Conservation (phyloP, 2,888 invertebrate genomes). For the Cephus spinipes region DNA sequence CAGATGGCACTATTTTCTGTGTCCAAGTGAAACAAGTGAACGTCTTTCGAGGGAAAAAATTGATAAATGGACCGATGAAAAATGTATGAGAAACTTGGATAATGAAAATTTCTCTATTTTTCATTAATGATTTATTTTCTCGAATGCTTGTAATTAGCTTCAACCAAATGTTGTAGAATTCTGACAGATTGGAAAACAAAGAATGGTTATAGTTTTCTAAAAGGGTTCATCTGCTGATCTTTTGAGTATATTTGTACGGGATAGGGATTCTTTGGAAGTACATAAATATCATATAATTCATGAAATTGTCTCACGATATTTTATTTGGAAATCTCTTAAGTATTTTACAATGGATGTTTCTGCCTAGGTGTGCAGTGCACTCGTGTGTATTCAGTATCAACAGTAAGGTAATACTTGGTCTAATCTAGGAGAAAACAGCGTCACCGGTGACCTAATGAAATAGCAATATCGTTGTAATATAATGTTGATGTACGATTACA, state of each 20-base stretch:
- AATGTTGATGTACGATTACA: conserved; percentile 23
- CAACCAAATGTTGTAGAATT: background rate
- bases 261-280: background rate
- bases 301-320: conserved; percentile 1
- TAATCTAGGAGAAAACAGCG: conserved; percentile 29
- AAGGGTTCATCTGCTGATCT: background rate
- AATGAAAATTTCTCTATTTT: background rate
- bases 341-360: background rate
- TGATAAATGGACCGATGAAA: background rate
- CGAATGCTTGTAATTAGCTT: background rate
- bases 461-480: background rate
- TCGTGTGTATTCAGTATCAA: conserved; percentile 3
- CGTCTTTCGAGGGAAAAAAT: background rate
- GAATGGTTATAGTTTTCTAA: too few species aligned
- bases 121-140: background rate
- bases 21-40: background rate
- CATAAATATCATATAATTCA: background rate
- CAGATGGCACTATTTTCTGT: background rate
- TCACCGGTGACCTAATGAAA: conserved; percentile 18
- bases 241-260: background rate
- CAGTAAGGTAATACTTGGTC: conserved; percentile 33
- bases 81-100: background rate
- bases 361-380: background rate
- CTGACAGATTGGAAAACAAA: background rate
- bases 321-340: background rate